phyloP scores from a whole-genome alignment of 1,140 invertebrate species.

The Pteromalus puparum region DNA sequence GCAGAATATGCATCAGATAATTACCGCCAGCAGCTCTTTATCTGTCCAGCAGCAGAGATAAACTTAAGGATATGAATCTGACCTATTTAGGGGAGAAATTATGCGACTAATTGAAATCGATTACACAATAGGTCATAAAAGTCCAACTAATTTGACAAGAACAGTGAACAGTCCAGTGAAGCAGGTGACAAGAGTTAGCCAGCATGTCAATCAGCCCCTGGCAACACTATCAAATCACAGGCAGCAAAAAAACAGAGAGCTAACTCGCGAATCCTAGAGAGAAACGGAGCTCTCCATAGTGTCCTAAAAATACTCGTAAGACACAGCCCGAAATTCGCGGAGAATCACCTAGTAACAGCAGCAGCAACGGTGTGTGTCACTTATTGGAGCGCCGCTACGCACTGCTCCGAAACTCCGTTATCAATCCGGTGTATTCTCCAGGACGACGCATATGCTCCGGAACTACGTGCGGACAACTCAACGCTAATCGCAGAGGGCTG shows the following conservation, averaged over 20 bases:
- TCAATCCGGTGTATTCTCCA: background rate
- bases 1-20: background rate
- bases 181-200: background rate
- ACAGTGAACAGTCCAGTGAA: background rate
- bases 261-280: background rate
- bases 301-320: conserved; percentile 13
- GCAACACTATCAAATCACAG: background rate
- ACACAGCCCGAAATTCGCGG: conserved; percentile 15
- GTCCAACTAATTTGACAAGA: background rate
- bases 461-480: background rate
- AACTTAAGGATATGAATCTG: background rate
- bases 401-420: background rate
- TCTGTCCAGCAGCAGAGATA: background rate
- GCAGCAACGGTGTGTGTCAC: background rate
- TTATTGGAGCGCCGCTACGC: background rate
- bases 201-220: background rate
- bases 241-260: background rate
- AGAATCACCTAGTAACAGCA: background rate
- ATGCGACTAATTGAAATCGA: background rate
- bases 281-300: background rate
- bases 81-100: background rate
- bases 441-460: background rate
- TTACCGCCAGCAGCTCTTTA: background rate
- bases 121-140: background rate
- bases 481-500: background rate